Percentiles rank a stretch among this genome's conserved stretches.
phyloP scores from a whole-genome alignment of 2,797 vertebrate species.

The Allobates femoralis region DNA sequence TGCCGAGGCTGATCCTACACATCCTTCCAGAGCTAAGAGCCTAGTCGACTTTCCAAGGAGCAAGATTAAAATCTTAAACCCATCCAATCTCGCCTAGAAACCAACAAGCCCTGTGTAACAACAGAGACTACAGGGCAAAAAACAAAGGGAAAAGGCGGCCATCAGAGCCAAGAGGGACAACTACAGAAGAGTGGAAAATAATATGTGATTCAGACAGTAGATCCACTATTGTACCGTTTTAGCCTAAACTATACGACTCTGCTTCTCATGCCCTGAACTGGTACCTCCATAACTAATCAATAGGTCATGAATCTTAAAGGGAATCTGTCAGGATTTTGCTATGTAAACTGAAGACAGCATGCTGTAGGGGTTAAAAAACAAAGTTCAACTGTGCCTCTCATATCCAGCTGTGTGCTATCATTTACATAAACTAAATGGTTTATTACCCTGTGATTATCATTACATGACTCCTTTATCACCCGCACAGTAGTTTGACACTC shows the following conservation, averaged over 20 bases:
- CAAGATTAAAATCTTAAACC: slow-evolving; percentile 38
- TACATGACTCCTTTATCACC: too few species aligned
- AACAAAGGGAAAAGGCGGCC: slow-evolving; percentile 6
- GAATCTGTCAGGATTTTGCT: too few species aligned
- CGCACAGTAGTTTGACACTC: too few species aligned
- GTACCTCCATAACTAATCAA: background rate
- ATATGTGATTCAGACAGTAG: background rate
- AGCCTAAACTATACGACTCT: background rate
- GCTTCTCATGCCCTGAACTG: background rate
- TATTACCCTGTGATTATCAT: too few species aligned
- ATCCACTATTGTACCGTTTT: background rate
- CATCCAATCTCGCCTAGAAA: slow-evolving; percentile 37
- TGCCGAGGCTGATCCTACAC: slow-evolving; percentile 45
- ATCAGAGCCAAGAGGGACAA: background rate
- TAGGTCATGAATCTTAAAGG: background rate
- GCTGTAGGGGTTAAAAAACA: too few species aligned
- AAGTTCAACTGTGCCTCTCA: too few species aligned
- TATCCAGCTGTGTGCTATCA: too few species aligned
- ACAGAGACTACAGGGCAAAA: background rate
- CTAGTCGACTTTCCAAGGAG: slow-evolving; percentile 44
- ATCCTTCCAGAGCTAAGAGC: slow-evolving; percentile 41
- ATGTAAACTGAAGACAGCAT: too few species aligned
- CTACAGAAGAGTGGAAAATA: slow-evolving; percentile 31
- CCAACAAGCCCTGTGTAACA: slow-evolving; percentile 24
- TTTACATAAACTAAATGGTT: too few species aligned